Percentiles rank a stretch among this genome's conserved stretches.
phyloP scores from a whole-genome alignment of 2,888 invertebrate species.

The Laspeyria flexula region DNA sequence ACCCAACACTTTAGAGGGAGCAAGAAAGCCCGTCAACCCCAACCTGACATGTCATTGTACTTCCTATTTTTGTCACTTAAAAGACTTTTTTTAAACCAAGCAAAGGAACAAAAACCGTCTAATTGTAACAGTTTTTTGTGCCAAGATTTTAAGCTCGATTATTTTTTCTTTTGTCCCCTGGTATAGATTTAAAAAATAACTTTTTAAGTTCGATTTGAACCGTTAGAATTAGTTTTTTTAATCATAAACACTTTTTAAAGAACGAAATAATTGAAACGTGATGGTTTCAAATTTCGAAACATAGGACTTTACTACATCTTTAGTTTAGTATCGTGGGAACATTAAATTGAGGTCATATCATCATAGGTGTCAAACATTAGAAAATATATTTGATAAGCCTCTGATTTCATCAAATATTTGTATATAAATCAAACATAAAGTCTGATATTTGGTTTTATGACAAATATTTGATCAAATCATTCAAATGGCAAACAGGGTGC shows the following conservation, averaged over 20 bases:
- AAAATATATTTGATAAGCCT: constrained; percentile 7
- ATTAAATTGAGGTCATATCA: neutral
- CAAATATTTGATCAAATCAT: constrained; percentile 8
- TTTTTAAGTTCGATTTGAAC: constrained; percentile 52
- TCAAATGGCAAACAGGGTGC: constrained; percentile 3
- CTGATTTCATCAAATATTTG: constrained; percentile 8
- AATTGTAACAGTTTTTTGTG: constrained; percentile 84
- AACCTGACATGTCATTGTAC: constrained; percentile 82
- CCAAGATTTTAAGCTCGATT: constrained; percentile 80
- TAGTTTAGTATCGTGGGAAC: constrained; percentile 13
- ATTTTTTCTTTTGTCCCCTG: constrained; percentile 70
- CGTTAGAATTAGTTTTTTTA: constrained; percentile 48
- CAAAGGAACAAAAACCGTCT: constrained; percentile 80
- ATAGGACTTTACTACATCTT: constrained; percentile 6
- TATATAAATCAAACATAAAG: constrained; percentile 1
- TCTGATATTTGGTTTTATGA: constrained; percentile 7
- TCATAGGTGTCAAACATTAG: neutral
- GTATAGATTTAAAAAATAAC: constrained; percentile 52
- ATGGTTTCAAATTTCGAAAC: constrained; percentile 16
- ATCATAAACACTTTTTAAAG: constrained; percentile 25
- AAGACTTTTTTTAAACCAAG: constrained; percentile 68
- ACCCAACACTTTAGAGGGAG: constrained; percentile 78
- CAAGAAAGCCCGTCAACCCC: constrained; percentile 71
- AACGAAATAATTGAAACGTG: constrained; percentile 13
- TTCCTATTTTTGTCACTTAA: constrained; percentile 81